Conservation (phyloP, 2,113 vertebrate genomes). For the Vulpes lagopus region DNA sequence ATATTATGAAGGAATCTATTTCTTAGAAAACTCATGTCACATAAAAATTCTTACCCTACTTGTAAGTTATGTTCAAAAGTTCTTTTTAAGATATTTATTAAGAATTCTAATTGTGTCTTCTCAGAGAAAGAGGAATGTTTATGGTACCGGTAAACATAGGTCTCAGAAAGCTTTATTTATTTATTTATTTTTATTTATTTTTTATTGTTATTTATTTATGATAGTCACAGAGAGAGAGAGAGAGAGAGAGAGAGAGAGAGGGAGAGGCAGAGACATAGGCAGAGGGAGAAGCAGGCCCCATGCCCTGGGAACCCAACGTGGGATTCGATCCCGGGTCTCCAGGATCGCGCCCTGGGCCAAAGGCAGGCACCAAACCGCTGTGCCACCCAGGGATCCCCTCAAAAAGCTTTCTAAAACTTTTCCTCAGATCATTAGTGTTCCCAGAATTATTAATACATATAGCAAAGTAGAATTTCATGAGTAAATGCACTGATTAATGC, state of each 20-base stretch:
- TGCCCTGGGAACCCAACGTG: too few relatives aligned
- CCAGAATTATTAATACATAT: background rate
- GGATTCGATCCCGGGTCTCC: too few relatives aligned
- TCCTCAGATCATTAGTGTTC: background rate
- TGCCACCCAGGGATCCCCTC: background rate
- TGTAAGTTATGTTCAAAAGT: background rate
- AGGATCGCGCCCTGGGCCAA: too few relatives aligned
- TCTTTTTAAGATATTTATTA: background rate
- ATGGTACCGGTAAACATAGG: background rate
- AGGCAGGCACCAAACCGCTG: too few relatives aligned
- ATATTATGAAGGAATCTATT: background rate
- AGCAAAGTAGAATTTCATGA: background rate
- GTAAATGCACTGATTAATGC: background rate
- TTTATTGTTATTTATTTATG: too few relatives aligned
- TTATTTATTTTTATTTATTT: too few relatives aligned
- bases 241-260: too few relatives aligned
- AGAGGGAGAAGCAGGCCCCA: too few relatives aligned
- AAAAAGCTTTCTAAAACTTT: background rate
- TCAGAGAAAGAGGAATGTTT: background rate
- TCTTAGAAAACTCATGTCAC: constrained; percentile 32
- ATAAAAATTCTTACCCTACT: background rate
- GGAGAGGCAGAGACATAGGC: too few relatives aligned
- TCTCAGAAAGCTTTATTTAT: background rate
- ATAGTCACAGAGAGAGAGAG: too few relatives aligned
- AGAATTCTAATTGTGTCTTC: background rate